Evolutionary conservation across 1,140 invertebrate species (phyloP).

Genomic region (Drosophila orena): DNA sequence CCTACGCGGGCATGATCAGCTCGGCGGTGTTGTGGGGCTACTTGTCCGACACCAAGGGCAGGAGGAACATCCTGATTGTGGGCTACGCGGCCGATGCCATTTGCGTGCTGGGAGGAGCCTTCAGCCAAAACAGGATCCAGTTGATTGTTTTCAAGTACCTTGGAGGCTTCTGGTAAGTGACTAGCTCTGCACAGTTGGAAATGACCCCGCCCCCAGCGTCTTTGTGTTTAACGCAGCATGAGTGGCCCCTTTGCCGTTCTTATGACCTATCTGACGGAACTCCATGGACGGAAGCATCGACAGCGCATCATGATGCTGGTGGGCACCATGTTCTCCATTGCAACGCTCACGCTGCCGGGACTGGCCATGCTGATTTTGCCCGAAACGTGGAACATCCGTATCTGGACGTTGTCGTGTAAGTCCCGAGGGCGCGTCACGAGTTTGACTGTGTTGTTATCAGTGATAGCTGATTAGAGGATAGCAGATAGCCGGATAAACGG

Average conservation of each 20-base stretch:
- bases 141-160: constrained; percentile 90
- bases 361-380: constrained; percentile 87
- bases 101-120: constrained; percentile 88
- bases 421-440: constrained; percentile 22
- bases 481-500: background rate
- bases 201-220: background rate
- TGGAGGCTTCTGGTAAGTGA: constrained; percentile 90
- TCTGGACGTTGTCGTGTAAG: constrained; percentile 68
- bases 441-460: constrained; percentile 3
- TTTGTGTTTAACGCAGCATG: constrained; percentile 85
- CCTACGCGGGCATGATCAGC: constrained; percentile 87
- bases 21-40: constrained; percentile 94
- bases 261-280: constrained; percentile 90
- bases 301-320: constrained; percentile 88
- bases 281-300: constrained; percentile 88
- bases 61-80: constrained; percentile 89
- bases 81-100: constrained; percentile 90
- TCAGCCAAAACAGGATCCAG: constrained; percentile 89
- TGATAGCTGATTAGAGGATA: background rate
- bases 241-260: constrained; percentile 90
- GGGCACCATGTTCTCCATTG: constrained; percentile 88
- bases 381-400: constrained; percentile 58
- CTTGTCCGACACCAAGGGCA: constrained; percentile 90
- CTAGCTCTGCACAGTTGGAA: background rate
- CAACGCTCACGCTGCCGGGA: constrained; percentile 86